A percentile compares a stretch with the other conserved stretches of the same genome.
Evolutionary conservation across 2,888 invertebrate species (phyloP).

Genomic region (Oligia latruncula): DNA sequence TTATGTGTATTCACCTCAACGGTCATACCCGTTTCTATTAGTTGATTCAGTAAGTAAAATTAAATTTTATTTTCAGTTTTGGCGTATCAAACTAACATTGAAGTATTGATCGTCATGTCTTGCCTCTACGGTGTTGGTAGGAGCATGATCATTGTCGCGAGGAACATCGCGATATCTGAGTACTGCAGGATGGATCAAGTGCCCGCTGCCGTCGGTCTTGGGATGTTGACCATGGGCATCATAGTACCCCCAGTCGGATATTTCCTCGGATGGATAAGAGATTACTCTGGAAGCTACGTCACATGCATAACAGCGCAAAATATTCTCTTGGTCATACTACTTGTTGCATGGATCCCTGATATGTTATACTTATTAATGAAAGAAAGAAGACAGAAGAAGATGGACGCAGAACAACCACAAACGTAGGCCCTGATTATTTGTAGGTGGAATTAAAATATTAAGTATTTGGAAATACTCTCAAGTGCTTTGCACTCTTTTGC

Average conservation of each 20-base stretch:
- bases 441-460: constrained; percentile 44
- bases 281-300: constrained; percentile 91
- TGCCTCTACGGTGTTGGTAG: constrained; percentile 92
- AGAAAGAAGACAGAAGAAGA: constrained; percentile 75
- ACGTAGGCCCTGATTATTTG: constrained; percentile 65
- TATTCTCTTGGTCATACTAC: constrained; percentile 87
- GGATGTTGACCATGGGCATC: constrained; percentile 93
- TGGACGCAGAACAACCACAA: constrained; percentile 71
- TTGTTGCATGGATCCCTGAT: constrained; percentile 91
- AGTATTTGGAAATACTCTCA: constrained; percentile 62
- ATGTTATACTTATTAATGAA: constrained; percentile 82
- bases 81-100: constrained; percentile 90
- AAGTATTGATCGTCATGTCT: constrained; percentile 88
- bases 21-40: constrained; percentile 17
- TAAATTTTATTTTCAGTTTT: constrained; percentile 85
- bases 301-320: constrained; percentile 92
- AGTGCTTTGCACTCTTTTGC: constrained; percentile 44
- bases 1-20: constrained; percentile 41
- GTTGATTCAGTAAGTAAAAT: constrained; percentile 16
- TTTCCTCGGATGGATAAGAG: constrained; percentile 92
- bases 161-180: constrained; percentile 92
- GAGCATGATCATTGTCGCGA: constrained; percentile 93
- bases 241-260: constrained; percentile 92
- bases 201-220: constrained; percentile 93
- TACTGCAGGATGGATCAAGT: constrained; percentile 90